Conservation (phyloP, 2,113 vertebrate genomes). For the Rafetus swinhoei region DNA sequence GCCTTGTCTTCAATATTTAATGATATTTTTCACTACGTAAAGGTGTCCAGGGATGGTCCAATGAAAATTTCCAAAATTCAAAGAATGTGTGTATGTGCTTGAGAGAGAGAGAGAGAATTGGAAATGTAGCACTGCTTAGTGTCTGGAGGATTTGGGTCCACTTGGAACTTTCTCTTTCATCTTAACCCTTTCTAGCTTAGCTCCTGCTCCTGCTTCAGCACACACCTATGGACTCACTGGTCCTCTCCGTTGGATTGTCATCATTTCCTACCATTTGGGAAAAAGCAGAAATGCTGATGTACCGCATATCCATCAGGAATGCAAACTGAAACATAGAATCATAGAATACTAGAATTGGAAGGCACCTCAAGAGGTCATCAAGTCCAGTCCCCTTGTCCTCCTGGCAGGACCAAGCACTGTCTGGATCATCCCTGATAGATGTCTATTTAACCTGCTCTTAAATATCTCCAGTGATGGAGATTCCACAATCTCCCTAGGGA, state of each 20-base stretch:
- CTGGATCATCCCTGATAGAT: no score
- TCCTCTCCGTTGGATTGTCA: neutral
- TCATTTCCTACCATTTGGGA: neutral
- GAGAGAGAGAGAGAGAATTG: neutral
- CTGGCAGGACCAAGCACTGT: no score
- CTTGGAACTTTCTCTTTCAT: neutral
- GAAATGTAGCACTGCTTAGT: neutral
- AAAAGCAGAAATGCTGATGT: neutral
- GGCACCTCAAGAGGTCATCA: no score
- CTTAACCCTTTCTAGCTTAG: neutral
- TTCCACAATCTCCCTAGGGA: no score
- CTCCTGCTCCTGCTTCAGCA: slow-evolving; percentile 12
- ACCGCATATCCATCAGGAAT: neutral
- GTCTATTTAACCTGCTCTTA: no score
- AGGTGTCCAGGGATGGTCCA: neutral
- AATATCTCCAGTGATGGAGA: no score
- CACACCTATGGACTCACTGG: neutral
- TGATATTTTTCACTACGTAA: neutral
- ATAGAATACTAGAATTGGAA: no score
- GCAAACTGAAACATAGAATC: neutral
- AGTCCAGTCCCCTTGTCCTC: no score
- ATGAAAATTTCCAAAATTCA: neutral
- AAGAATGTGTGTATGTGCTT: neutral
- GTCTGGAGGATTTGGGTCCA: neutral
- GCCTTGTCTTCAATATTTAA: neutral